phyloP scores from a whole-genome alignment of 2,888 invertebrate genomes.

The Perithous albicinctus region DNA sequence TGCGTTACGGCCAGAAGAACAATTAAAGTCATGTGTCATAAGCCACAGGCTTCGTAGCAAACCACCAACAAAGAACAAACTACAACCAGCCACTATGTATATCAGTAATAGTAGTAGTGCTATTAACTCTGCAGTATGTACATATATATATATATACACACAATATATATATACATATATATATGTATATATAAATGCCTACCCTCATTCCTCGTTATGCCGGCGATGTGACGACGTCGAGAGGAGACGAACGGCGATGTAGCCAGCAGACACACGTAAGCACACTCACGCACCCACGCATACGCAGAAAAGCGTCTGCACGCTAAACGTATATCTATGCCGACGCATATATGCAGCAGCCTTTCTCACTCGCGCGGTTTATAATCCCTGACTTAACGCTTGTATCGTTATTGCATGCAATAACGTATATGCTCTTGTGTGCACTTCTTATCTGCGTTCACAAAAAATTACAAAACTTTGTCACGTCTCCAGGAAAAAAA shows the following conservation, averaged over 20 bases:
- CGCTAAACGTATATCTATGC: slow-evolving; percentile 54
- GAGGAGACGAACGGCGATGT: slow-evolving; percentile 66
- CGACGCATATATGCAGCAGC: slow-evolving; percentile 55
- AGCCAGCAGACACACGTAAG: slow-evolving; percentile 51
- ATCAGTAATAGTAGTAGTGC: neutral
- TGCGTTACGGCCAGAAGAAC: neutral
- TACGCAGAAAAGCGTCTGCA: slow-evolving; percentile 60
- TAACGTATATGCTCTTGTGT: neutral
- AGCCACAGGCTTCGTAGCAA: neutral
- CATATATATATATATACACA: no score
- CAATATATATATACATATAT: no score
- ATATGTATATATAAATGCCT: slow-evolving; percentile 33
- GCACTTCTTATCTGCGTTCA: neutral
- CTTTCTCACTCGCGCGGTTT: slow-evolving; percentile 27
- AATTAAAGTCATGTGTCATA: slow-evolving; percentile 41
- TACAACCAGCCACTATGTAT: no score
- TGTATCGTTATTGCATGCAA: slow-evolving; percentile 2
- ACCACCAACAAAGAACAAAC: neutral
- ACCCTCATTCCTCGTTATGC: slow-evolving; percentile 68
- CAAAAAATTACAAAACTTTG: neutral
- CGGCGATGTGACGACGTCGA: slow-evolving; percentile 65
- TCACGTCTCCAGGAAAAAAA: neutral
- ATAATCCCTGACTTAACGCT: neutral
- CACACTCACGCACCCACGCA: slow-evolving; percentile 64
- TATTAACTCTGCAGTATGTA: neutral